Percentiles rank a stretch among this genome's conserved stretches.
Evolutionary conservation across 1,140 invertebrate species (phyloP).

Genomic region (Medauroidea extradentata): DNA sequence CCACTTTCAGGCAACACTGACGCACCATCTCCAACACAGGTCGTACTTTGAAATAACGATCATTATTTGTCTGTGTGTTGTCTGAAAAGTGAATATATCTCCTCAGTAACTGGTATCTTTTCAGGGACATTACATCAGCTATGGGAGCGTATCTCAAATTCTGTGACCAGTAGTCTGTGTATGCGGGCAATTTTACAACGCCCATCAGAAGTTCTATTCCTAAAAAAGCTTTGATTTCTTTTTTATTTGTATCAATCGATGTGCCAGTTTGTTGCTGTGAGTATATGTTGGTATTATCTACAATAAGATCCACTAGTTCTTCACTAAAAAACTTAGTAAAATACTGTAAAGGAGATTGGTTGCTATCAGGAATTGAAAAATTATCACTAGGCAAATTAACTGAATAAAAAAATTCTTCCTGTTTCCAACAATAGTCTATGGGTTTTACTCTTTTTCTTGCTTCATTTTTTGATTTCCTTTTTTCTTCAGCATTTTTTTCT

Average conservation of each 20-base stretch:
- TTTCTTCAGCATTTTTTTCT: constrained; percentile 13
- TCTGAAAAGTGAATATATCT: constrained; percentile 23
- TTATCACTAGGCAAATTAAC: neutral
- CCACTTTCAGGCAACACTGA: constrained; percentile 25
- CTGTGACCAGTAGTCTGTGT: constrained; percentile 27
- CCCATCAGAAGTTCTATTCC: constrained; percentile 25
- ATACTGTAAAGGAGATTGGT: constrained; percentile 12
- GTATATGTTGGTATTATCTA: constrained; percentile 14
- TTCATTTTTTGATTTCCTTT: too few relatives aligned
- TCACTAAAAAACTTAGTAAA: constrained; percentile 17
- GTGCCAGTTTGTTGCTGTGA: constrained; percentile 11
- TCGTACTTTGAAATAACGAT: constrained; percentile 39
- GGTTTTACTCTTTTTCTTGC: too few relatives aligned
- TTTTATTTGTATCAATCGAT: constrained; percentile 11
- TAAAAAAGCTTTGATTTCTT: constrained; percentile 26
- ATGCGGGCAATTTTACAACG: constrained; percentile 20
- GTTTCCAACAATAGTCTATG: too few relatives aligned
- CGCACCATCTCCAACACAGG: constrained; percentile 33
- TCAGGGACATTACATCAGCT: constrained; percentile 22
- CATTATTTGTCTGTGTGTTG: constrained; percentile 31
- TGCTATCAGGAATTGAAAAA: neutral
- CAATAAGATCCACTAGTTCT: constrained; percentile 11
- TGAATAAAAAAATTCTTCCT: too few relatives aligned
- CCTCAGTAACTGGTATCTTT: constrained; percentile 21
- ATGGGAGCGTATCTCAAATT: constrained; percentile 20